Evolutionary conservation across 1,140 invertebrate genomes (phyloP).

Genomic region (Drosophila virilis): DNA sequence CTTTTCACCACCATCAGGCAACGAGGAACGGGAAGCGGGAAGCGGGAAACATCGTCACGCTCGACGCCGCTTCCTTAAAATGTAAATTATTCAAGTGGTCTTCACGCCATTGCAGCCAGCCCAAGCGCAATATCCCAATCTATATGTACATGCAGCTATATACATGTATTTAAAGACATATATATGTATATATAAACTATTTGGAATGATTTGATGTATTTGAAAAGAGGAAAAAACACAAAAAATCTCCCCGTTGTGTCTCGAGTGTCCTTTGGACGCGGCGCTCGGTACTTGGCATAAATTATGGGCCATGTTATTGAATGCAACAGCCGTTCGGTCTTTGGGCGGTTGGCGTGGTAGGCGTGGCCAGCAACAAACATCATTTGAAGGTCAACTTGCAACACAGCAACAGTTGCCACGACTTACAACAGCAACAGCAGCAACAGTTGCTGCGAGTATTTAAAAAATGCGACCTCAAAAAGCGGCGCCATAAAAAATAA

Average conservation of each 20-base stretch:
- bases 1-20: constrained; percentile 51
- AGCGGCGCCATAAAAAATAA: constrained; percentile 45
- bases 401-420: constrained; percentile 26
- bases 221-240: neutral
- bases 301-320: constrained; percentile 47
- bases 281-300: constrained; percentile 58
- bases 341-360: neutral
- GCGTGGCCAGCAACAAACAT: constrained; percentile 29
- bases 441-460: constrained; percentile 69
- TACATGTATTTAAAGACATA: neutral
- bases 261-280: constrained; percentile 49
- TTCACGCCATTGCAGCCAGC: constrained; percentile 60
- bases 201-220: constrained; percentile 40
- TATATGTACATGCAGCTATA: neutral
- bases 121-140: neutral
- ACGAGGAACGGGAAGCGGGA: no score
- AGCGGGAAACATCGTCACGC: constrained; percentile 14
- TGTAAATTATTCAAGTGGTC: constrained; percentile 81
- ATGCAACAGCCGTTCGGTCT: constrained; percentile 33
- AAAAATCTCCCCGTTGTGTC: constrained; percentile 48
- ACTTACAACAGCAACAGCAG: constrained; percentile 7
- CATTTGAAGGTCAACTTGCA: constrained; percentile 58
- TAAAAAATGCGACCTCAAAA: constrained; percentile 55
- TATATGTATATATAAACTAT: constrained; percentile 46
- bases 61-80: constrained; percentile 35